Base-by-base conservation (phyloP, 2,888 invertebrate genomes). In the Scelioninae gen. 1 region DNA sequence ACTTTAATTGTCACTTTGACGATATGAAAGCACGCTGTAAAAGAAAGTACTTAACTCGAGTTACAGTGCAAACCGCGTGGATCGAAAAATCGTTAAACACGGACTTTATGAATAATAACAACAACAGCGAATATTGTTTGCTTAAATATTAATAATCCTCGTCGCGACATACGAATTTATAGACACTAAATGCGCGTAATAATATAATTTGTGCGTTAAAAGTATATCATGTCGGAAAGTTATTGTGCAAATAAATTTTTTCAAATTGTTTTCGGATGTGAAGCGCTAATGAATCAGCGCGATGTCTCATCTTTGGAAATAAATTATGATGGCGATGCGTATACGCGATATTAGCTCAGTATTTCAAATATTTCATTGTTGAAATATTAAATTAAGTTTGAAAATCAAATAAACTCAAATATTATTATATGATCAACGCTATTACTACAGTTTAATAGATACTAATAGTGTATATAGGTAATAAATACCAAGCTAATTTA, bases 1-100 rank as follows among this genome's bases (percentile, higher is more conserved):
- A 29, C 32, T 82, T 82, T 76, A 82, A 82, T 82, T 76, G 82
- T 76, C 81, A 82, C 81, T 82, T 82, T 82, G 81, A 65, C 51
- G 76, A 69, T 62, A 69, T 53, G 56, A 75, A 75, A 81, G 75
- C 81, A 16, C 32, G 71, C 53, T 81, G 81, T 81, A 75, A 81
- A 81, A 81, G 75, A 75, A 69, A 81, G 81, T 81, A 65, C 75
- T 81, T 71, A 81, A 75, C 69, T 75, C 47, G 71, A 53, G 80
- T 80, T 80, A 80, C 81, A 75, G 69, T 63, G 40, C 47, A 45
- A 45, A 66, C 34, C 47, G 74, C 56, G 75, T 69, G 76, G 71
- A 69, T 82, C 76, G 76, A 82, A 82, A 82, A 77, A 77, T 66
- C 76, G 66, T 82, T 82, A 82, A 82, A 71, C 53, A 31, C 32